Conservation (phyloP, 2,797 vertebrate species). For the Enteromius unitaeniatus region DNA sequence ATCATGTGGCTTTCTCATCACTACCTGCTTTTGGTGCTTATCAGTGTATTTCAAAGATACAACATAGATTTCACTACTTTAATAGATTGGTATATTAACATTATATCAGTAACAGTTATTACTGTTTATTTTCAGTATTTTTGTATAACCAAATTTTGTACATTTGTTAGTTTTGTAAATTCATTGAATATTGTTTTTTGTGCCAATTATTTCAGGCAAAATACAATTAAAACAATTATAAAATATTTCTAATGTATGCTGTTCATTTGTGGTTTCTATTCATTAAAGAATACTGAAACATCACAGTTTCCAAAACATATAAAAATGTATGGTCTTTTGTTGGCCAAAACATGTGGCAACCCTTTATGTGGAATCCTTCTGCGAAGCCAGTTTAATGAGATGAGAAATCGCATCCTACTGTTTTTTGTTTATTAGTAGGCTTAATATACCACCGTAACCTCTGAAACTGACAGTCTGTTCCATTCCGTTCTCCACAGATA, state of each 20-base stretch:
- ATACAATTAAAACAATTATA: neutral
- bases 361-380: neutral
- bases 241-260: neutral
- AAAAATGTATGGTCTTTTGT: neutral
- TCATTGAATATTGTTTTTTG: no score
- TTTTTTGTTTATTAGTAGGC: slow-evolving; percentile 43
- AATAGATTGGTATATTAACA: no score
- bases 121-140: no score
- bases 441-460: slow-evolving; percentile 32
- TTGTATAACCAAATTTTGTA: no score
- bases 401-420: slow-evolving; percentile 25
- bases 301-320: neutral
- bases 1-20: no score
- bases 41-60: no score
- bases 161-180: no score
- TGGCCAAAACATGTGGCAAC: neutral
- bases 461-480: slow-evolving; percentile 32
- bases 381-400: slow-evolving; percentile 44
- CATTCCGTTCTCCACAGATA: slow-evolving; percentile 79
- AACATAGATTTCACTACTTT: no score
- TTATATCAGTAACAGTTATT: no score
- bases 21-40: no score
- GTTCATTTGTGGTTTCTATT: neutral
- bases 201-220: neutral
- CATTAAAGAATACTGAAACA: neutral